Evolutionary conservation across 2,797 vertebrate genomes (phyloP).

Genomic region (Falco novaeseelandiae): DNA sequence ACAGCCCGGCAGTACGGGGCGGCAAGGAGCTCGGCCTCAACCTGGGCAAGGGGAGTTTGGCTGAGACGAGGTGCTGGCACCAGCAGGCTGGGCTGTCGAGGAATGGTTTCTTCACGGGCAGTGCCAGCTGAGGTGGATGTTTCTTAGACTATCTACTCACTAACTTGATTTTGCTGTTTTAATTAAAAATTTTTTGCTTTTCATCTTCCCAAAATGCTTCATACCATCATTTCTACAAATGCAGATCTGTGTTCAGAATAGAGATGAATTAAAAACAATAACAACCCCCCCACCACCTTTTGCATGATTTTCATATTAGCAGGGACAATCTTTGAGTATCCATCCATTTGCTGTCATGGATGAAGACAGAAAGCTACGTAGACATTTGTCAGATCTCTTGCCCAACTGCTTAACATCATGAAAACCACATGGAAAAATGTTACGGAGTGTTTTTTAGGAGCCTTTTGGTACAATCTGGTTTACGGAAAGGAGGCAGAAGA

Average conservation of each 20-base stretch:
- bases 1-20: accelerated
- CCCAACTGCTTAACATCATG: background rate
- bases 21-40: background rate
- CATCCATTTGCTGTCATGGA: background rate
- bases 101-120: background rate
- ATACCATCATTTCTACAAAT: background rate
- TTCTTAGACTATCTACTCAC: background rate
- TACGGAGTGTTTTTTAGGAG: background rate
- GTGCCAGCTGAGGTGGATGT: background rate
- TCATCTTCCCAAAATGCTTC: background rate
- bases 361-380: background rate
- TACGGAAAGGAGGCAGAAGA: background rate
- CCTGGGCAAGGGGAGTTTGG: background rate
- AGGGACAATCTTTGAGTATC: background rate
- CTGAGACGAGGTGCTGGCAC: background rate
- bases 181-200: background rate
- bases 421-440: background rate
- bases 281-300: background rate
- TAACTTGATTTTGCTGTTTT: background rate
- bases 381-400: background rate
- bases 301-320: background rate
- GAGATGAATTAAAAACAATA: background rate
- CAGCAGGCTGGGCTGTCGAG: background rate
- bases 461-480: background rate
- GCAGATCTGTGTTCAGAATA: background rate